Conservation (phyloP, 2,888 invertebrate species). For the Tetragonula carbonaria region DNA sequence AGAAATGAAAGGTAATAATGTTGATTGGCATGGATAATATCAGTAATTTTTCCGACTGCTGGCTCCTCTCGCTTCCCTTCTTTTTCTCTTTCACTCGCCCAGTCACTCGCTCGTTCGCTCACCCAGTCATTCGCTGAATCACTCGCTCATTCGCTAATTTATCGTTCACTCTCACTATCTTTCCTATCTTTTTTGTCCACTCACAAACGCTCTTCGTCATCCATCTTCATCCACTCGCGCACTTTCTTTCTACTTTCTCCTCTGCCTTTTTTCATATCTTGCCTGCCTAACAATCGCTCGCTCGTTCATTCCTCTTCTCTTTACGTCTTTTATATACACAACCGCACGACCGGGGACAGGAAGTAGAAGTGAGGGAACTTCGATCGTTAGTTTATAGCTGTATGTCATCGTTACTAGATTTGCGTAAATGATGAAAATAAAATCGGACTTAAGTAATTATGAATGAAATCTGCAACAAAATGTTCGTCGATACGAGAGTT, state of each 20-base stretch:
- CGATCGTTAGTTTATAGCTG: constrained; percentile 76
- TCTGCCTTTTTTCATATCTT: not conserved
- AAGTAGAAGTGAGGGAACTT: constrained; percentile 63
- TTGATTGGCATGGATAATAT: constrained; percentile 41
- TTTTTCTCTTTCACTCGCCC: not conserved
- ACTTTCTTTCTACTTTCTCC: not conserved
- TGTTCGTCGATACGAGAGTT: constrained; percentile 80
- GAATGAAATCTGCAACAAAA: constrained; percentile 82
- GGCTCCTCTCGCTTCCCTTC: constrained; percentile 20
- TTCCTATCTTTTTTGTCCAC: not conserved
- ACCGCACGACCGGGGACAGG: constrained; percentile 64
- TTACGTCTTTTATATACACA: constrained; percentile 45
- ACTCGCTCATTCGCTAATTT: not conserved
- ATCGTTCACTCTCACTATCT: not conserved
- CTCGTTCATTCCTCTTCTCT: constrained; percentile 5
- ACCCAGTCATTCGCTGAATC: not conserved
- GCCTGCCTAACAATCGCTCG: not conserved
- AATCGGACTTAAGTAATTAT: constrained; percentile 78
- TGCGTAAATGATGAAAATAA: constrained; percentile 71
- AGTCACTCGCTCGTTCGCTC: not conserved
- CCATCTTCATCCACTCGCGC: not conserved
- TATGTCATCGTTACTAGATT: constrained; percentile 65
- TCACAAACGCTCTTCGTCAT: not conserved
- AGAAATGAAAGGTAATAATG: constrained; percentile 61
- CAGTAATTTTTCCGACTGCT: constrained; percentile 15